Base-by-base conservation (phyloP, 2,113 vertebrate genomes). In the Ochotona curzoniae region DNA sequence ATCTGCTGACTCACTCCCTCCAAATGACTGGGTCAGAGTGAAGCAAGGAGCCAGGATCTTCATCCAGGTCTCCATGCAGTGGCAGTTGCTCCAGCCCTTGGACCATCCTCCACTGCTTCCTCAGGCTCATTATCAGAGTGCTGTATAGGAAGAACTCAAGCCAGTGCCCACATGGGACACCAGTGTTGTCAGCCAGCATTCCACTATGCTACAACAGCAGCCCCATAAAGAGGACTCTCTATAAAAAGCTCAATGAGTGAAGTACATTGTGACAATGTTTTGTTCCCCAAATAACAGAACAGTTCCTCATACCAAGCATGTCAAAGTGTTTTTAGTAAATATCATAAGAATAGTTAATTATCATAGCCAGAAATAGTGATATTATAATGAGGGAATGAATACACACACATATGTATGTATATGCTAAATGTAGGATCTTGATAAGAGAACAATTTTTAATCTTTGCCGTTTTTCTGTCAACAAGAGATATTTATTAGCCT, bases 221-320 rank as follows among this genome's bases (percentile, higher is more conserved):
- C 54, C 17, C 3, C 60, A 60, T 67, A 44, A 71, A 26, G 4
- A n/a, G 44, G 73, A 89, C 70, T 28, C 82, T 78, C 70, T 82
- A 25, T 57, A 49, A 85, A 92, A 93, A 83, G 49, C 64, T 11
- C 18, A 84, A 7, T 44, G 57, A 89, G 63, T 61, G 18, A 70
- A 83, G 51, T 80, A 78, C 81, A 4, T 38, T 63, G 17, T 51
- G 89, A 76, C 23, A n/a, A 8, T 14, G 54, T 69, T 32, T 90
- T 82, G 54, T 75, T 95, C n/a, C 71, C 4, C 74, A 66, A 84
- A 18, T 85, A 90, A 85, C 23, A 66, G 18, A 35, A 86, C 5
- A 35, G 49, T 73, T 75, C 51, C 18, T 61, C 67, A 87, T 60
- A 3, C 5, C 8, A 28, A 47, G 23, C 32, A 82, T 74, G 17